Conservation (phyloP, 2,113 vertebrate genomes). For the human region GRCh38 chr22:48704501-48705000, state of each 20-base stretch:
- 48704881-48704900: too few relatives aligned
- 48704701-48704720: fast-evolving
- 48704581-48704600: too few relatives aligned
- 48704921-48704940: fast-evolving
- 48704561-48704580: background rate
- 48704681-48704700: fast-evolving
- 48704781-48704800: fast-evolving
- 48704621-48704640: fast-evolving
- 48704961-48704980: background rate
- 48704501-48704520: too few relatives aligned
- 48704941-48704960: fast-evolving
- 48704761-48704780: fast-evolving
- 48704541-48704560: background rate
- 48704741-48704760: fast-evolving
- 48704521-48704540: too few relatives aligned
- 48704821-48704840: fast-evolving
- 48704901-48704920: fast-evolving
- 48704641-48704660: fast-evolving
- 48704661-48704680: fast-evolving
- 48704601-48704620: fast-evolving
- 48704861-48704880: fast-evolving
- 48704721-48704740: background rate
- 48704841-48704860: fast-evolving
- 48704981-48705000: background rate
- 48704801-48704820: fast-evolving